phyloP scores from a whole-genome alignment of 2,888 invertebrate genomes.

The Ormyrus labotus region DNA sequence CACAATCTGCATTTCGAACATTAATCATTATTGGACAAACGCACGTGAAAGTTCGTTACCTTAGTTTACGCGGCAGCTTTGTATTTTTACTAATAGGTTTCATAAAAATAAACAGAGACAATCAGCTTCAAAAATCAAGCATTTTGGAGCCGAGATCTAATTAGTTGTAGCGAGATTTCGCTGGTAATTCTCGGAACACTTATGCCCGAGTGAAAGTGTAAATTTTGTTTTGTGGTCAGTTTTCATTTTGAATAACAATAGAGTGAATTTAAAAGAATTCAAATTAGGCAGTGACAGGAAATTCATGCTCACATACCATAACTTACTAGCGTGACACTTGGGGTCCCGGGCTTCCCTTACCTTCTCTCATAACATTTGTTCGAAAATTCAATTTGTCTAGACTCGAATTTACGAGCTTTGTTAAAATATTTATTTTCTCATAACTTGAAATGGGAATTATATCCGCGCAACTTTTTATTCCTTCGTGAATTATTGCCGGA shows the following conservation, averaged over 20 bases:
- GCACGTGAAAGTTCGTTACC: no score
- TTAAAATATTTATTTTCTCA: constrained; percentile 46
- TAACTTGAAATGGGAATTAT: constrained; percentile 30
- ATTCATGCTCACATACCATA: constrained; percentile 55
- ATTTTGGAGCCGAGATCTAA: neutral
- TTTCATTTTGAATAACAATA: constrained; percentile 48
- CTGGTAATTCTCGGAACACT: neutral
- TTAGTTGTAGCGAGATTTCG: neutral
- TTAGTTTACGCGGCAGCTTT: no score
- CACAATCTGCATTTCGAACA: no score
- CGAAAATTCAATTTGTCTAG: constrained; percentile 54
- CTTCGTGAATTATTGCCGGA: constrained; percentile 19
- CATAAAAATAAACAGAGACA: no score
- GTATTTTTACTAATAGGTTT: no score
- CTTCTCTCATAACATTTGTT: constrained; percentile 41
- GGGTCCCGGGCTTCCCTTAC: constrained; percentile 29
- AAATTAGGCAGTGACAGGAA: constrained; percentile 53
- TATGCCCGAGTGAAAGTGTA: constrained; percentile 41
- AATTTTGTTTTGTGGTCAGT: constrained; percentile 30
- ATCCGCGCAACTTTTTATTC: neutral
- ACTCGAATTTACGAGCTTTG: constrained; percentile 43
- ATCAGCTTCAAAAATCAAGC: neutral
- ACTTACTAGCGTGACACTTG: constrained; percentile 47
- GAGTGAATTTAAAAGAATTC: constrained; percentile 48
- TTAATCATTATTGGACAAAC: no score